Conservation (phyloP, 2,797 vertebrate species). For the Hylomyscus alleni region DNA sequence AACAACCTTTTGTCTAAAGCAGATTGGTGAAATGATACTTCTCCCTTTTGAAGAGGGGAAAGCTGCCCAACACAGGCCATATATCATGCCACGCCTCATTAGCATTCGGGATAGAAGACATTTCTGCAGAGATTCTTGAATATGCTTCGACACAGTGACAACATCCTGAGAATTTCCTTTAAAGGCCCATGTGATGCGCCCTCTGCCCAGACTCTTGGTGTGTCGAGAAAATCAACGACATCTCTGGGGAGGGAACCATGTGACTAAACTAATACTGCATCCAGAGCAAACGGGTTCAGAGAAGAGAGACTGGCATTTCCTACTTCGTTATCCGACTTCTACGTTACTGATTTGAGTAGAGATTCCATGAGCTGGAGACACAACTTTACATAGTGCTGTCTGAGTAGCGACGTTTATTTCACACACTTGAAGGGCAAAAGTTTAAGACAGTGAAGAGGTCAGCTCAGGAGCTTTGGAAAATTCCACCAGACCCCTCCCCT, state of each 20-base stretch:
- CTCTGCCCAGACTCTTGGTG: neutral
- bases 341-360: neutral
- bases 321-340: neutral
- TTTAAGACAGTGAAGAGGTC: neutral
- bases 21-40: neutral
- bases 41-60: constrained; percentile 32
- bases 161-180: neutral
- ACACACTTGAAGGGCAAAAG: neutral
- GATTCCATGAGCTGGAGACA: neutral
- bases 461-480: no score
- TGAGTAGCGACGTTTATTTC: neutral
- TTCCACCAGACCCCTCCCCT: no score
- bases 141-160: neutral
- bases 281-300: neutral
- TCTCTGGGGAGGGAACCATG: neutral
- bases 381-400: neutral
- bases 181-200: neutral
- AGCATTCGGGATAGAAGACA: neutral
- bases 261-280: neutral
- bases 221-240: neutral
- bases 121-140: constrained; percentile 30
- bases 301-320: neutral
- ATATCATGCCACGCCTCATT: neutral
- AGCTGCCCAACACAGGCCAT: neutral
- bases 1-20: neutral